A percentile compares a stretch with the other conserved stretches of the same genome.
Evolutionary conservation across 2,113 vertebrate species (phyloP).

Genomic region (Stigmatopora argus): DNA sequence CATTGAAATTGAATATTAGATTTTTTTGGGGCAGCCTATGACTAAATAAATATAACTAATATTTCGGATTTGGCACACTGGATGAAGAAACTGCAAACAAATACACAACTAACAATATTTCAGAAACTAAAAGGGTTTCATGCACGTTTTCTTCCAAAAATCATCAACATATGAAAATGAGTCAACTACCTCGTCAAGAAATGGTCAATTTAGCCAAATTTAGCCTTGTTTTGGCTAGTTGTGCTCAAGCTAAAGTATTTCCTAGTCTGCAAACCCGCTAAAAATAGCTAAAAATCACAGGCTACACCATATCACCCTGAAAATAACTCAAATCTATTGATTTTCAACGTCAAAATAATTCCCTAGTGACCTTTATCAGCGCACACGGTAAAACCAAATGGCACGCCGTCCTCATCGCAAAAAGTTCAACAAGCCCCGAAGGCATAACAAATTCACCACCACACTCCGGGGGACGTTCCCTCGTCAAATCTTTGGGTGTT

Average conservation of each 20-base stretch:
- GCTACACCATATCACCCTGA: not conserved
- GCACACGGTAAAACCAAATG: not conserved
- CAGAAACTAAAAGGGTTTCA: not conserved
- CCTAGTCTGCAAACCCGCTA: not conserved
- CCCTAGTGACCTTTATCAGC: not conserved
- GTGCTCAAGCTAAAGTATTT: not conserved
- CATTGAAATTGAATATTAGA: not conserved
- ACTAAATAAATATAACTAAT: no score
- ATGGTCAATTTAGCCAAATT: not conserved
- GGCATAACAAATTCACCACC: slow-evolving; percentile 4
- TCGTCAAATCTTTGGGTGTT: slow-evolving; percentile 1
- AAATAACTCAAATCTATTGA: not conserved
- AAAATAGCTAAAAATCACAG: not conserved
- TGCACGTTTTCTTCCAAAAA: not conserved
- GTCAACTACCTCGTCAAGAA: not conserved
- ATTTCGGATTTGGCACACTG: not conserved
- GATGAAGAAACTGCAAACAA: not conserved
- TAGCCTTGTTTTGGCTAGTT: not conserved
- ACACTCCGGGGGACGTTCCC: not conserved
- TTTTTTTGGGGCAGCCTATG: not conserved
- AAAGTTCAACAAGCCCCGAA: not conserved
- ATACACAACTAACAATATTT: not conserved
- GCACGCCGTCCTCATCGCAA: no score
- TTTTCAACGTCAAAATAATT: not conserved
- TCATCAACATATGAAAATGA: not conserved